These are phyloP conservation scores for Echinops telfairi DNA, from an alignment of 2,113 vertebrate genomes.

Conservation along the genomic window DNA sequence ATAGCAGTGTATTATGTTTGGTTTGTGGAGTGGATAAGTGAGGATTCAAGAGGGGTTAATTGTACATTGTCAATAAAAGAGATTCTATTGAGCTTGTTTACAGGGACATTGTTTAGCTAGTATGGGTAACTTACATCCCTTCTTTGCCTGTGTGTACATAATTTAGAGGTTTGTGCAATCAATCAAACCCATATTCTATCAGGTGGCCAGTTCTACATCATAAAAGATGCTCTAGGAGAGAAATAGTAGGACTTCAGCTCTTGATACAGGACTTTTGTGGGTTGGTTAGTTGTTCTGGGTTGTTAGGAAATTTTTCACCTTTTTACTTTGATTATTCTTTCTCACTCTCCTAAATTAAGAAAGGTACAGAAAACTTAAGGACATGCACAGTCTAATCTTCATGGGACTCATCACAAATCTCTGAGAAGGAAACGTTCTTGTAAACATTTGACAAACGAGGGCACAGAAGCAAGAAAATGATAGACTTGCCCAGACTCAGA, in stretches of 20 bases:
- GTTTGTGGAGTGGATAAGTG: background rate
- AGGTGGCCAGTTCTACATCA: background rate
- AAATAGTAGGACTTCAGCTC: background rate
- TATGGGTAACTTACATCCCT: background rate
- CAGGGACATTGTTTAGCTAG: background rate
- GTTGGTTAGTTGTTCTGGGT: background rate
- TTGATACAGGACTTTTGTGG: background rate
- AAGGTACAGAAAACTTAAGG: background rate
- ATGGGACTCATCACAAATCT: background rate
- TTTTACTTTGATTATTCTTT: background rate
- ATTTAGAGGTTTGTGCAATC: background rate
- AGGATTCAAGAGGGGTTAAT: background rate
- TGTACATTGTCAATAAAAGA: background rate
- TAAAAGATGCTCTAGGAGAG: background rate
- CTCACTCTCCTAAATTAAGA: background rate
- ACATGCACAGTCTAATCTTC: background rate
- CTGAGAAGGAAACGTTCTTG: background rate
- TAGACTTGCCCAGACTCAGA: background rate
- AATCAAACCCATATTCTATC: background rate
- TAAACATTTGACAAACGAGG: background rate
- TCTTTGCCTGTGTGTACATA: background rate
- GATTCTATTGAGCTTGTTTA: background rate
- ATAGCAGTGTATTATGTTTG: no score
- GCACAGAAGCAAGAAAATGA: background rate
- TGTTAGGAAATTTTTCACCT: background rate